phyloP scores from a whole-genome alignment of 2,113 vertebrate genomes.

The Pelvicachromis taeniatus region DNA sequence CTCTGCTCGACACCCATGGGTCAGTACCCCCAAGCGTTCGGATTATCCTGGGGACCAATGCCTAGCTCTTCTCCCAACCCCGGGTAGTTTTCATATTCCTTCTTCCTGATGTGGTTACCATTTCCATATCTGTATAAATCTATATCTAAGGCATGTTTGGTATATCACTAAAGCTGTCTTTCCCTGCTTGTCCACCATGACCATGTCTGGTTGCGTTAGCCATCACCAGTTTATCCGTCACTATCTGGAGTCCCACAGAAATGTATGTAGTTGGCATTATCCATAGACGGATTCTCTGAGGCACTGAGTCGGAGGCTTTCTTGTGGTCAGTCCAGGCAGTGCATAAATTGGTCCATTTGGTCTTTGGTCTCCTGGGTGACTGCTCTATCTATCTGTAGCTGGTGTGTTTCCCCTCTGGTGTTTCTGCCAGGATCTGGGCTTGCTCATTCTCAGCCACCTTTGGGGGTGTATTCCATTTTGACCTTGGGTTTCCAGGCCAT shows the following conservation, averaged over 20 bases:
- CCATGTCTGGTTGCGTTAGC: accelerated
- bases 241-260: neutral
- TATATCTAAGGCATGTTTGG: neutral
- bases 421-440: neutral
- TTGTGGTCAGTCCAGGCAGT: neutral
- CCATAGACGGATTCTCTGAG: neutral
- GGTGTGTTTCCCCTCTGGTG: neutral
- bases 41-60: neutral
- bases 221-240: neutral
- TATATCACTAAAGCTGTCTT: neutral
- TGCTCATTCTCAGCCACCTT: neutral
- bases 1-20: neutral
- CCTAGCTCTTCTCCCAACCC: neutral
- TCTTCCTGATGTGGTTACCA: neutral
- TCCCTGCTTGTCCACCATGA: neutral
- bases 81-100: neutral
- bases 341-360: neutral
- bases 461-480: neutral
- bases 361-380: neutral
- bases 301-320: neutral
- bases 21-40: neutral
- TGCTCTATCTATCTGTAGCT: neutral
- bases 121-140: neutral
- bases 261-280: neutral
- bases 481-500: neutral